Percentiles rank a stretch among this genome's conserved stretches.
phyloP scores from a whole-genome alignment of 2,797 vertebrate genomes.

The Tadarida brasiliensis region DNA sequence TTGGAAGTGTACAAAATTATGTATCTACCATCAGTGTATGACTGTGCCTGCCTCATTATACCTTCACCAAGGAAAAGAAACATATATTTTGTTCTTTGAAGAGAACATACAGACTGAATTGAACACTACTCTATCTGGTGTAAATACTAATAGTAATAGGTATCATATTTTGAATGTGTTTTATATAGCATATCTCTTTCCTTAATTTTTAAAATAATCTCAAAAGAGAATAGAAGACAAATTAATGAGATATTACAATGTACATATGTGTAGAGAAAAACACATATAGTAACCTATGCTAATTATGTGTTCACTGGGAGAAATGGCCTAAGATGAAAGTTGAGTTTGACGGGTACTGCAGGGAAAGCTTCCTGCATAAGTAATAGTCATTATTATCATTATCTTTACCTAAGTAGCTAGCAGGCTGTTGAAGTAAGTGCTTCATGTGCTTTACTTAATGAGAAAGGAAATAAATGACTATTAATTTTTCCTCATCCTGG shows the following conservation, averaged over 20 bases:
- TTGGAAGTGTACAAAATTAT: conserved; percentile 13
- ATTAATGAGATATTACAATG: conserved; percentile 22
- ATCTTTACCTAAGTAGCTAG: conserved; percentile 2
- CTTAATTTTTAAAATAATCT: background rate
- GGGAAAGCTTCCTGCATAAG: conserved; percentile 32
- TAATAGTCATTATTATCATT: conserved; percentile 45
- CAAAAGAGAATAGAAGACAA: background rate
- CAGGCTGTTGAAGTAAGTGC: conserved; percentile 47
- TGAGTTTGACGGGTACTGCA: conserved; percentile 34
- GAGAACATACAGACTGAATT: conserved; percentile 47
- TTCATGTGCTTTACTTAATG: conserved; percentile 58
- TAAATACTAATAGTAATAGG: conserved; percentile 10
- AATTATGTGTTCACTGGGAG: conserved; percentile 24
- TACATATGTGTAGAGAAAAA: background rate
- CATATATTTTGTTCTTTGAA: conserved; percentile 3
- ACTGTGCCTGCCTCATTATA: background rate
- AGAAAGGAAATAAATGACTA: conserved; percentile 62
- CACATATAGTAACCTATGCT: background rate
- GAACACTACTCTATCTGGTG: background rate
- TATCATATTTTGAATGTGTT: conserved; percentile 20
- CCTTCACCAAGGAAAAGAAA: conserved; percentile 28
- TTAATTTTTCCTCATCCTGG: conserved; percentile 7
- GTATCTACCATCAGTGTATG: background rate
- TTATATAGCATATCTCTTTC: background rate
- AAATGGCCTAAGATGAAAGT: conserved; percentile 29